Percentiles rank a stretch among this genome's conserved stretches.
Evolutionary conservation across 92 coral and sea anemone genomes (phyloP).

Genomic region (Heliopora coerulea): DNA sequence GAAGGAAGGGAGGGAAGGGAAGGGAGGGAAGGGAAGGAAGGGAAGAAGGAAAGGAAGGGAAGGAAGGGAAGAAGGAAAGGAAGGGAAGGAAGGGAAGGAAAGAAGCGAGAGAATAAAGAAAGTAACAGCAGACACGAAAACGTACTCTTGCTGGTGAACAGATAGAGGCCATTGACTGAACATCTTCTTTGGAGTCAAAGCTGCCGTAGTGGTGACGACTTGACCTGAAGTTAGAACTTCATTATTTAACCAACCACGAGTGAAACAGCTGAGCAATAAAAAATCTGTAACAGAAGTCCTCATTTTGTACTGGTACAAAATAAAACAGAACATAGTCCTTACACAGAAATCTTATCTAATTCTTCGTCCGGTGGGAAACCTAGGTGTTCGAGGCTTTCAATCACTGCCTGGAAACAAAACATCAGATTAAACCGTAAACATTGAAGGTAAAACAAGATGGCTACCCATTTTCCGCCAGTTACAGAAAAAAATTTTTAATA

Average conservation of each 20-base stretch:
- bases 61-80: background rate
- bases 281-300: too few relatives aligned
- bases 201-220: constrained; percentile 51
- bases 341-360: constrained; percentile 84
- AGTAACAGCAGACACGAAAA: background rate
- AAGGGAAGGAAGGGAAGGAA: background rate
- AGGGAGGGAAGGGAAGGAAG: constrained; percentile 22
- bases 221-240: constrained; percentile 20
- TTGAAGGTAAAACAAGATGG: too few relatives aligned
- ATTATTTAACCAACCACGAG: too few relatives aligned
- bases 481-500: too few relatives aligned
- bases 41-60: background rate
- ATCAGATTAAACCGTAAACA: background rate
- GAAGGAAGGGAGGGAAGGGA: constrained; percentile 39
- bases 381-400: constrained; percentile 84
- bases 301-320: too few relatives aligned
- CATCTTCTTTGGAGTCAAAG: constrained; percentile 53
- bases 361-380: constrained; percentile 90
- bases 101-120: background rate
- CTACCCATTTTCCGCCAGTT: too few relatives aligned
- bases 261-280: too few relatives aligned
- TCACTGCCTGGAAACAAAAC: constrained; percentile 64
- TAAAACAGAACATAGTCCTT: constrained; percentile 33
- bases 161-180: constrained; percentile 31
- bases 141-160: constrained; percentile 57